phyloP scores from a whole-genome alignment of 2,888 invertebrate genomes.

The Ophion slaviceki region DNA sequence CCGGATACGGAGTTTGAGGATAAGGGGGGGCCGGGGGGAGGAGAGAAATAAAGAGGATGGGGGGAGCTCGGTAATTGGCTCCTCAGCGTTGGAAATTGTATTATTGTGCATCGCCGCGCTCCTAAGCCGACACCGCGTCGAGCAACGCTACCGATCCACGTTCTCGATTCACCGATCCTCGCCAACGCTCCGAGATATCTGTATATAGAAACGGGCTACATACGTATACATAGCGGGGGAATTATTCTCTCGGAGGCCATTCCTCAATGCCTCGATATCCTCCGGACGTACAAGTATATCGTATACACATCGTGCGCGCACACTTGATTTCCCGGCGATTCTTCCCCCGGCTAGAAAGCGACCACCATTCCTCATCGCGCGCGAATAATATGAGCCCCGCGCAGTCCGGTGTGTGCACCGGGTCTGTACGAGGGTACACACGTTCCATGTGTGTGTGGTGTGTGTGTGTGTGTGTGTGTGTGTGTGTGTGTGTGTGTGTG shows the following conservation, averaged over 20 bases:
- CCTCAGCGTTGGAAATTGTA: conserved; percentile 48
- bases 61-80: conserved; percentile 51
- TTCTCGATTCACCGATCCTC: conserved; percentile 48
- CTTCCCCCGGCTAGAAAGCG: conserved; percentile 59
- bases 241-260: conserved; percentile 59
- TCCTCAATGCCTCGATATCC: conserved; percentile 68
- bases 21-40: neutral
- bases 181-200: neutral
- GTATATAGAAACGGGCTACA: conserved; percentile 9
- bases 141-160: conserved; percentile 56
- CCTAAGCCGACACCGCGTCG: conserved; percentile 31
- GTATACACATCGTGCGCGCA: conserved; percentile 33
- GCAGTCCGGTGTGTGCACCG: too few species aligned
- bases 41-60: neutral
- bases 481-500: neutral
- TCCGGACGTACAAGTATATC: conserved; percentile 65
- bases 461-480: neutral
- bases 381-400: too few species aligned
- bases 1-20: conserved; percentile 7
- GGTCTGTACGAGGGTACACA: too few species aligned
- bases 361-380: conserved; percentile 63
- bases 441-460: neutral
- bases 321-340: conserved; percentile 59
- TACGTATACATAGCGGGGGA: conserved; percentile 13
- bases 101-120: conserved; percentile 48